Evolutionary conservation across 2,888 invertebrate species (phyloP).

Genomic region (Rhingia campestris): DNA sequence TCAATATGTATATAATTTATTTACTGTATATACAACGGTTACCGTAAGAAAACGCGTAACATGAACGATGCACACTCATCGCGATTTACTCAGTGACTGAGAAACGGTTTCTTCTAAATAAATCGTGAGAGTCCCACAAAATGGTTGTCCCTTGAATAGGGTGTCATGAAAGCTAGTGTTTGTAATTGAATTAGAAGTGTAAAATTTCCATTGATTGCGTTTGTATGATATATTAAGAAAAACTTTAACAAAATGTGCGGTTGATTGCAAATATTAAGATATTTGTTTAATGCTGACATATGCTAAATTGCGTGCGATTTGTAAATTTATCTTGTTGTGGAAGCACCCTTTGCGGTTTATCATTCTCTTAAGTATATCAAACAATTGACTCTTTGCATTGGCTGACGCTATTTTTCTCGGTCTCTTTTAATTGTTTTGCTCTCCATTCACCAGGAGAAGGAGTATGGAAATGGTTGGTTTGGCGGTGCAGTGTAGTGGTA

Average conservation of each 20-base stretch:
- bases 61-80: slow-evolving; percentile 79
- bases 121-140: slow-evolving; percentile 68
- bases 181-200: not conserved
- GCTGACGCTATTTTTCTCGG: no score
- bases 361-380: no score
- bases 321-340: no score
- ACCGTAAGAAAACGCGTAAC: slow-evolving; percentile 77
- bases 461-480: no score
- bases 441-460: no score
- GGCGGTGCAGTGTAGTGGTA: no score
- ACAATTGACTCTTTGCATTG: no score
- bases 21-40: slow-evolving; percentile 75
- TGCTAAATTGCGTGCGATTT: no score
- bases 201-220: not conserved
- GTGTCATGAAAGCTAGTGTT: slow-evolving; percentile 36
- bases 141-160: slow-evolving; percentile 58
- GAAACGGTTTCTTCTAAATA: slow-evolving; percentile 75
- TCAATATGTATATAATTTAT: slow-evolving; percentile 69
- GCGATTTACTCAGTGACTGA: slow-evolving; percentile 81
- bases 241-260: no score
- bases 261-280: no score
- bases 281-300: no score
- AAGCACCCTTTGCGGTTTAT: no score
- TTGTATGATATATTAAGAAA: not conserved
- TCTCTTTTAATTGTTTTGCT: not conserved